Evolutionary conservation across 2,797 vertebrate genomes (phyloP).

Genomic region (Enteromius mattozi): DNA sequence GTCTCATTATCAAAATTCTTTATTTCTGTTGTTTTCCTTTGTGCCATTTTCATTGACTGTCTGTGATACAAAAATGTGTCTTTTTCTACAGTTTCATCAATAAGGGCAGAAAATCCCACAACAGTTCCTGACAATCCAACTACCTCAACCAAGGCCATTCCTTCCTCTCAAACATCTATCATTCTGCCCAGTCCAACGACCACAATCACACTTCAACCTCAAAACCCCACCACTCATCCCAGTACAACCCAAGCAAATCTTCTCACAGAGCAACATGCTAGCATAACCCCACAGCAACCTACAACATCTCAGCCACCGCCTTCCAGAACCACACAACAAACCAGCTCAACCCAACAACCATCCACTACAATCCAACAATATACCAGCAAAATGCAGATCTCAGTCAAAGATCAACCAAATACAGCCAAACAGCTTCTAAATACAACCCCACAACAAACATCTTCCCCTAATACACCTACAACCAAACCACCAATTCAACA

Average conservation of each 20-base stretch:
- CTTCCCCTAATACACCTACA: not conserved
- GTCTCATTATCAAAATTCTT: slow-evolving; percentile 2
- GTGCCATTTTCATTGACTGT: slow-evolving; percentile 1
- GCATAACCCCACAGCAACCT: not conserved
- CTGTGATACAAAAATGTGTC: not conserved
- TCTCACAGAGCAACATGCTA: not conserved
- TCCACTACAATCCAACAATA: slow-evolving; percentile 6
- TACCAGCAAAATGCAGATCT: slow-evolving; percentile 27
- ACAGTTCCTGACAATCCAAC: slow-evolving; percentile 43
- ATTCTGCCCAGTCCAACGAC: slow-evolving; percentile 19
- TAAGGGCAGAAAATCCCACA: slow-evolving; percentile 39
- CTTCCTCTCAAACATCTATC: slow-evolving; percentile 22
- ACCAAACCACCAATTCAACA: slow-evolving; percentile 1
- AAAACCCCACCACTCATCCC: not conserved
- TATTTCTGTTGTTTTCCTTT: not conserved
- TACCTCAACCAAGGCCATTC: slow-evolving; percentile 23
- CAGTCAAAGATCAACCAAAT: slow-evolving; percentile 42
- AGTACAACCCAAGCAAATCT: slow-evolving; percentile 13
- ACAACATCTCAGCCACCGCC: not conserved
- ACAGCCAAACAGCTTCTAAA: not conserved
- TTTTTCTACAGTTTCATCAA: slow-evolving; percentile 51
- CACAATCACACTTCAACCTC: not conserved
- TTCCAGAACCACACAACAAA: slow-evolving; percentile 24
- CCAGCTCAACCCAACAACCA: slow-evolving; percentile 14
- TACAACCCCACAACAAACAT: slow-evolving; percentile 13